Percentiles rank a stretch among this genome's conserved stretches.
These are phyloP conservation scores for Eucera pruinosa DNA, from an alignment of 2,888 invertebrate species.

Conservation along the genomic window DNA sequence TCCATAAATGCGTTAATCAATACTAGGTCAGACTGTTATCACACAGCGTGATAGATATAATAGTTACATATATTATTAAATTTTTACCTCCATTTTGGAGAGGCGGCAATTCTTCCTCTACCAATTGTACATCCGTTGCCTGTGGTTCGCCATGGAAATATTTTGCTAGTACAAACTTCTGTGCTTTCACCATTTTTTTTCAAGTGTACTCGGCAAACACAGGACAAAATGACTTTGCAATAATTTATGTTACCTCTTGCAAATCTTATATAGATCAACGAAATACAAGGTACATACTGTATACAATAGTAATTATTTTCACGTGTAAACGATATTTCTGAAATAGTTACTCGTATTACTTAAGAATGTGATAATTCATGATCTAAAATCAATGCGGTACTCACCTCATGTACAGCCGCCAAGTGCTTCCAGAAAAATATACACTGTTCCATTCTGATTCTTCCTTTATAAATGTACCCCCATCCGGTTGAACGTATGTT, in stretches of 20 bases:
- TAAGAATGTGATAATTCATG: not conserved
- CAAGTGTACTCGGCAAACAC: not conserved
- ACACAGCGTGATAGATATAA: no score
- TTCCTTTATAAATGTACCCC: no score
- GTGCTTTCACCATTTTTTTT: constrained; percentile 85
- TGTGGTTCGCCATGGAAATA: constrained; percentile 89
- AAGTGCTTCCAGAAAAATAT: not conserved
- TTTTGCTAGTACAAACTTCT: constrained; percentile 88
- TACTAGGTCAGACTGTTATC: no score
- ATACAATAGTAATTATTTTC: not conserved
- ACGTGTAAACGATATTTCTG: not conserved
- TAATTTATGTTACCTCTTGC: not conserved
- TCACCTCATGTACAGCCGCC: not conserved
- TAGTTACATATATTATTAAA: no score
- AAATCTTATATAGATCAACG: not conserved
- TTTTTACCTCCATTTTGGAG: constrained; percentile 89
- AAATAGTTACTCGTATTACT: constrained; percentile 8
- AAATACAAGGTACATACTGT: not conserved
- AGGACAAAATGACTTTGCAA: not conserved
- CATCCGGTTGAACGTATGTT: no score
- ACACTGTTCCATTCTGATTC: not conserved
- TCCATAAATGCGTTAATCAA: no score
- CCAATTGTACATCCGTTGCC: constrained; percentile 87
- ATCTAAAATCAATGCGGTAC: not conserved
- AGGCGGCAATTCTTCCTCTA: constrained; percentile 88